Percentiles rank a stretch among this genome's conserved stretches.
Evolutionary conservation across 2,797 vertebrate species (phyloP).

Genomic region (Onychomys leucogaster): DNA sequence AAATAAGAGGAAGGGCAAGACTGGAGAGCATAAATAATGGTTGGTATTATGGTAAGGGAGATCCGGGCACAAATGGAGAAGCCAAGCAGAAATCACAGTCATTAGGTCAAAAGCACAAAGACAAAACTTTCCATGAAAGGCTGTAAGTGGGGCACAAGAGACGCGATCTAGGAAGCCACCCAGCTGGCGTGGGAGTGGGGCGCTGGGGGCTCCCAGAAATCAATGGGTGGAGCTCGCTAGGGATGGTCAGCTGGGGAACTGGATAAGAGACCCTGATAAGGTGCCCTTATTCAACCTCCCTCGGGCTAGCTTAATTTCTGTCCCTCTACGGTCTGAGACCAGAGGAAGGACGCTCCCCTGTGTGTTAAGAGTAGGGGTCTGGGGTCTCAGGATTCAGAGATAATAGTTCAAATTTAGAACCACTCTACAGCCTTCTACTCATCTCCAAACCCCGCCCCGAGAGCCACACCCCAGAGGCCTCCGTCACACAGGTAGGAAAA

Average conservation of each 20-base stretch:
- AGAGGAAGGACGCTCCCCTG: not conserved
- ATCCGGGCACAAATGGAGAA: not conserved
- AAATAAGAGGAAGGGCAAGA: not conserved
- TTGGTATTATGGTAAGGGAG: too few species aligned
- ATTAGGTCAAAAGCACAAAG: not conserved
- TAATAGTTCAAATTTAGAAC: not conserved
- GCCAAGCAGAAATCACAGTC: not conserved
- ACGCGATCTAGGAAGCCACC: not conserved
- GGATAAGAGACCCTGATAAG: not conserved
- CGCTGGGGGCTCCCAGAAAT: too few species aligned
- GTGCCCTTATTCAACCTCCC: not conserved
- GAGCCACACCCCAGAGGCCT: conserved; percentile 74
- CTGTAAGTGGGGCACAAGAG: not conserved
- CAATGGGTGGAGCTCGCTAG: not conserved
- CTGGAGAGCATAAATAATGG: not conserved
- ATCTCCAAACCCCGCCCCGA: conserved; percentile 46
- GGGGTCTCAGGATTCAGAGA: not conserved
- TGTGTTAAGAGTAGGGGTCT: not conserved
- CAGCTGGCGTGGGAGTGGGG: not conserved
- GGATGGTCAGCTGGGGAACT: not conserved
- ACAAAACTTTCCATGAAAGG: not conserved
- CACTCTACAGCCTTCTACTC: not conserved
- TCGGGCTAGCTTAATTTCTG: not conserved
- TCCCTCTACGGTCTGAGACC: not conserved
- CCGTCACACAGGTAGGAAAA: conserved; percentile 65